A percentile compares a stretch with the other conserved stretches of the same genome.
Conservation (phyloP, 1,140 invertebrate species). For the Trypoxylus dichotomus region DNA sequence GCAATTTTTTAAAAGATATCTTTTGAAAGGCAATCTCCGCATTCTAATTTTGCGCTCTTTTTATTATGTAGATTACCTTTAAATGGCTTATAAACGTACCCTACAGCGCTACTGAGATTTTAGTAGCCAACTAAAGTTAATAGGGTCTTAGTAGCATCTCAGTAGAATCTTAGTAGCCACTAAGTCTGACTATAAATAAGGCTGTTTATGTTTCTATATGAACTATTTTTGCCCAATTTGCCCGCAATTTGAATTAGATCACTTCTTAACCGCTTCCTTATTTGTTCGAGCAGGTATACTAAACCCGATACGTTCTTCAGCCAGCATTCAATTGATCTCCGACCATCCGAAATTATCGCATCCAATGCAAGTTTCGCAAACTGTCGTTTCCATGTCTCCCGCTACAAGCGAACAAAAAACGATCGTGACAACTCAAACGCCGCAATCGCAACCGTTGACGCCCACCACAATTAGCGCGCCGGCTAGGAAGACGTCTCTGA, state of each 20-base stretch:
- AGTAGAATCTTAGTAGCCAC: too few species aligned
- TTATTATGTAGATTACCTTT: too few species aligned
- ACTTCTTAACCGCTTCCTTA: not conserved
- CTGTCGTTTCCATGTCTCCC: not conserved
- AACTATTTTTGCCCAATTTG: too few species aligned
- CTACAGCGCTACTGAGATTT: too few species aligned
- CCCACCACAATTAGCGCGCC: constrained; percentile 26
- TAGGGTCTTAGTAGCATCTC: too few species aligned
- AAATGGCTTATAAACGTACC: too few species aligned
- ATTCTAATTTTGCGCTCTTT: too few species aligned
- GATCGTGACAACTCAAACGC: not conserved
- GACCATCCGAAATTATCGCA: constrained; percentile 43
- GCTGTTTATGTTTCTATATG: too few species aligned
- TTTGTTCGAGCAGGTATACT: constrained; percentile 16
- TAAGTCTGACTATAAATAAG: too few species aligned
- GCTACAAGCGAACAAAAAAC: constrained; percentile 4
- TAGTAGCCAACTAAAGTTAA: too few species aligned
- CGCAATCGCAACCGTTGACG: not conserved
- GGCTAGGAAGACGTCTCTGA: constrained; percentile 46
- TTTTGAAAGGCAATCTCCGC: too few species aligned
- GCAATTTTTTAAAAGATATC: too few species aligned
- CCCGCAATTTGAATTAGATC: not conserved
- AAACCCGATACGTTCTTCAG: constrained; percentile 32
- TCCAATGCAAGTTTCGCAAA: constrained; percentile 37
- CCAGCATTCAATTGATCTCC: constrained; percentile 40